phyloP scores from a whole-genome alignment of 2,113 vertebrate genomes.

The Eolophus roseicapilla region DNA sequence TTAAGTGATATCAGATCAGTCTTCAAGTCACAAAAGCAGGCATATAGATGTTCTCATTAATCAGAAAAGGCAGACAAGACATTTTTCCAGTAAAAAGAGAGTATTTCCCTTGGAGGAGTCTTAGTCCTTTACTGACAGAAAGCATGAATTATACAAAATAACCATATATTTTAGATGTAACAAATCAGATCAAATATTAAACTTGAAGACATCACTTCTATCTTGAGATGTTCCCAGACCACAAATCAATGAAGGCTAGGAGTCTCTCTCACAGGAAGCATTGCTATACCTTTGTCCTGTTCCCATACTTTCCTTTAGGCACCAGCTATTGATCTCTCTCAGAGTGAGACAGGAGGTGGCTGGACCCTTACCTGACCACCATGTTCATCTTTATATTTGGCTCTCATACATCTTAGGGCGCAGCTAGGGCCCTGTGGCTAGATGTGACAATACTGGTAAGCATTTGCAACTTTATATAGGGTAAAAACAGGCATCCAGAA shows the following conservation, averaged over 20 bases:
- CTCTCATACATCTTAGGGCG: neutral
- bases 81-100: conserved; percentile 45
- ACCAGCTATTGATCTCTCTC: neutral
- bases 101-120: neutral
- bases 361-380: neutral
- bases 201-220: neutral
- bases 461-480: neutral
- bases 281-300: neutral
- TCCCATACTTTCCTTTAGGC: neutral
- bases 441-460: neutral
- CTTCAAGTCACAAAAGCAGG: neutral
- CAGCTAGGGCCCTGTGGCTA: neutral
- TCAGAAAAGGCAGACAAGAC: conserved; percentile 22
- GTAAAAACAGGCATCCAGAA: neutral
- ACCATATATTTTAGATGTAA: neutral
- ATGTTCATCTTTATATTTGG: neutral
- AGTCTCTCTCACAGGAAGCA: neutral
- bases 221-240: neutral
- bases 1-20: conserved; percentile 13
- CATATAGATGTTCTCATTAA: conserved; percentile 25
- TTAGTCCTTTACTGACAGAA: neutral
- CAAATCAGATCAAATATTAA: neutral
- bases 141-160: conserved; percentile 35
- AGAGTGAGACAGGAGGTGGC: neutral
- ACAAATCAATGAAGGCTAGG: neutral